Conservation (phyloP, 2,888 invertebrate species). For the Drosophila anomelani region DNA sequence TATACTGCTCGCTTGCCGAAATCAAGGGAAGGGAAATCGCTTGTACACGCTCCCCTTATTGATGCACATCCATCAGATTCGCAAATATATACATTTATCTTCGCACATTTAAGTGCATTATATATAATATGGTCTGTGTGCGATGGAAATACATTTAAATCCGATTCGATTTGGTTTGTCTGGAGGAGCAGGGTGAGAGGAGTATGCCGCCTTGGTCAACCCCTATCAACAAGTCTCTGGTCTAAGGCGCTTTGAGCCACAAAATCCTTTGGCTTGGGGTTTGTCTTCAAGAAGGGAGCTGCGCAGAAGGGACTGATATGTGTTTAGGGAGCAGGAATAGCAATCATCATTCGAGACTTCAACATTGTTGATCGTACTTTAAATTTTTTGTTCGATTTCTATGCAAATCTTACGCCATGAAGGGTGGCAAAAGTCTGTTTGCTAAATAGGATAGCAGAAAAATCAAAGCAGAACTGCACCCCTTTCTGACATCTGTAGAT, state of each 20-base stretch:
- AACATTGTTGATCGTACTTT: constrained; percentile 36
- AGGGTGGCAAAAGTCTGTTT: constrained; percentile 3
- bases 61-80: constrained; percentile 62
- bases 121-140: constrained; percentile 34
- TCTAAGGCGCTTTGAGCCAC: constrained; percentile 66
- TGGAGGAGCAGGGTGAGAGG: constrained; percentile 4
- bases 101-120: constrained; percentile 64
- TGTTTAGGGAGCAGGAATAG: constrained; percentile 10
- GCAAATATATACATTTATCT: not conserved
- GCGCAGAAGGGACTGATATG: not conserved
- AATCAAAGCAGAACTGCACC: too few relatives aligned
- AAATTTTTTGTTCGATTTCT: constrained; percentile 37
- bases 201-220: constrained; percentile 58
- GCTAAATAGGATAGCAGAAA: not conserved
- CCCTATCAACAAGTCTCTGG: constrained; percentile 68
- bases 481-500: not conserved
- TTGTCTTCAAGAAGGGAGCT: constrained; percentile 19
- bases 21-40: constrained; percentile 63
- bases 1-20: constrained; percentile 43
- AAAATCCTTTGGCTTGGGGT: constrained; percentile 58
- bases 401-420: constrained; percentile 65
- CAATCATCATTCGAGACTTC: constrained; percentile 53
- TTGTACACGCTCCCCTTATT: constrained; percentile 52
- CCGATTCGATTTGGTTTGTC: constrained; percentile 62
- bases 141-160: constrained; percentile 65